A percentile compares a stretch with the other conserved stretches of the same genome.
These are phyloP conservation scores for Keiferia lycopersicella DNA, from an alignment of 2,888 invertebrate species.

Conservation along the genomic window DNA sequence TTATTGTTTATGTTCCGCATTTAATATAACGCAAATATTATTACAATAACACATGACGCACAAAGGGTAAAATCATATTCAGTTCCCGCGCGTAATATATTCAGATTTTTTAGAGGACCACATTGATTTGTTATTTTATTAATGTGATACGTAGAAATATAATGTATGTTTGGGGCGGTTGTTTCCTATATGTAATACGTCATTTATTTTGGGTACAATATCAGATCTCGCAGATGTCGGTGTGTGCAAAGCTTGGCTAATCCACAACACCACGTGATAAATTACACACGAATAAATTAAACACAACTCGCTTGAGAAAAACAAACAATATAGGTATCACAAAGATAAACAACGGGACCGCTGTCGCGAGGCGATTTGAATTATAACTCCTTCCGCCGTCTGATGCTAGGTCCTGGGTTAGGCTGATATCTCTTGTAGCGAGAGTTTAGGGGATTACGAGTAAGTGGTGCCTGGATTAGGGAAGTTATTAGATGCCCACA, in stretches of 20 bases:
- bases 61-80: slow-evolving; percentile 61
- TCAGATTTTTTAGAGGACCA: neutral
- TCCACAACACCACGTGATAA: slow-evolving; percentile 64
- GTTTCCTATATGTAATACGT: neutral
- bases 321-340: slow-evolving; percentile 74
- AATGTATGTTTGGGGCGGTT: neutral
- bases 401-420: too few species aligned
- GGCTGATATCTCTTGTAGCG: too few species aligned
- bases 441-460: too few species aligned
- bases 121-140: slow-evolving; percentile 1
- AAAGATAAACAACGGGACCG: slow-evolving; percentile 59
- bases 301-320: slow-evolving; percentile 59
- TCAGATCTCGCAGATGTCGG: slow-evolving; percentile 38
- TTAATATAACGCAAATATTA: slow-evolving; percentile 63
- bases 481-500: too few species aligned
- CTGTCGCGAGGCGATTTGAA: slow-evolving; percentile 57
- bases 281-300: slow-evolving; percentile 69
- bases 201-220: neutral
- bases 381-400: slow-evolving; percentile 45
- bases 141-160: too few species aligned
- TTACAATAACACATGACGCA: slow-evolving; percentile 48
- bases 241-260: slow-evolving; percentile 60
- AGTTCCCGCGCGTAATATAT: slow-evolving; percentile 44
- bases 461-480: too few species aligned
- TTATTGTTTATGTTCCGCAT: slow-evolving; percentile 60